These are phyloP conservation scores for Orthosia gothica DNA, from an alignment of 2,888 invertebrate genomes.

Conservation along the genomic window DNA sequence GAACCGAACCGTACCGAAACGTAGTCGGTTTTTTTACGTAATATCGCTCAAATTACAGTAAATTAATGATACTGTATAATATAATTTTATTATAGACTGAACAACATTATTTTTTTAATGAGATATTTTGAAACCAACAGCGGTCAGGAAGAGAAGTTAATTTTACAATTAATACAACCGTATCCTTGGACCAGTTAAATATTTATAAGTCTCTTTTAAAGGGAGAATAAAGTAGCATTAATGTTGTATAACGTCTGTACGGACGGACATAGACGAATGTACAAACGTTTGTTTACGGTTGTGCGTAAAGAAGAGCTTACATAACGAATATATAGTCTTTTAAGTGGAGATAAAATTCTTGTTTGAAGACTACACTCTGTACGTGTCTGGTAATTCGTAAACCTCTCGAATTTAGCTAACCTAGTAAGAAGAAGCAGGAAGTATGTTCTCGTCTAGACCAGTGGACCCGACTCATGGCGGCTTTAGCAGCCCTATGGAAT, in stretches of 20 bases:
- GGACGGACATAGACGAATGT: not conserved
- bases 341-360: not conserved
- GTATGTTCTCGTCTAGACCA: not conserved
- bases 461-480: too few relatives aligned
- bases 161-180: conserved; percentile 45
- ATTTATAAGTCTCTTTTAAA: conserved; percentile 50
- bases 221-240: conserved; percentile 42
- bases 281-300: conserved; percentile 14
- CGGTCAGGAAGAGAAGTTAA: conserved; percentile 43
- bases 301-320: not conserved
- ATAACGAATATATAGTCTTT: not conserved
- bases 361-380: not conserved
- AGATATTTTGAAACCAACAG: conserved; percentile 35
- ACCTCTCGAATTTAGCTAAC: not conserved
- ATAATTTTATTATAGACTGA: conserved; percentile 37
- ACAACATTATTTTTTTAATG: conserved; percentile 32
- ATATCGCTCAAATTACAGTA: conserved; percentile 51
- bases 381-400: not conserved
- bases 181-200: conserved; percentile 28
- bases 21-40: conserved; percentile 46
- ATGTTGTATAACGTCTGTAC: conserved; percentile 21
- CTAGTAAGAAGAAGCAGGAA: not conserved
- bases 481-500: too few relatives aligned
- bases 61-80: conserved; percentile 57
- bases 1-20: conserved; percentile 2